Base-by-base conservation (phyloP, 1,140 invertebrate species). In the Epicauta chinensis region DNA sequence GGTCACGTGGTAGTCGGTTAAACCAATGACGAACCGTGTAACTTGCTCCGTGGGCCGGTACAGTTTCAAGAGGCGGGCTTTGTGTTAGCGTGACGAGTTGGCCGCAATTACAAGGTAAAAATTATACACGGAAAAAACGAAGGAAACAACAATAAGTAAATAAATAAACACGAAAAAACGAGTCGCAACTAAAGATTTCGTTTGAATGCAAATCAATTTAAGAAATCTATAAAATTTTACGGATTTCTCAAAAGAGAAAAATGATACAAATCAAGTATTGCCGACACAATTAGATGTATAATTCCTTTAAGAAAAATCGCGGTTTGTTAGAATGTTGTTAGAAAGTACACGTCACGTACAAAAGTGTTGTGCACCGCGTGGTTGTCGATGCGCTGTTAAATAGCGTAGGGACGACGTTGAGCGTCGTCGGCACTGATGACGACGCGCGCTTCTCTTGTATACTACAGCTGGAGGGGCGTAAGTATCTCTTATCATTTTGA, bases 71-170 rank as follows among this genome's bases (percentile, higher is more conserved):
- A 58, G 66, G 68, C 65, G 65, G 61, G 59, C 36, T 45, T 55
- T 60, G 52, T 43, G 60, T 52, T 66, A 59, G 63, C 65, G 63
- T 68, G 65, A 63, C 62, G 57, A 62, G 52, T 53, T 62, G 53
- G 45, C 55, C 44, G 61, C 65, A 67, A 68, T 68, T 66, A 68
- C 59, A 56, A 62, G 56, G 61, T 63, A 59, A 63, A 62, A 65
- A 62, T 63, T 65, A 58, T 63, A 50, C 29, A 56, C 63, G 63
- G 61, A 51, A 55, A 55, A 31, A 47, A 51, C 62, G 56, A 53
- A 52, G 51, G 43, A 60, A 61, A 23, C 23, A 23, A 23, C 4
- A 23, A 23, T 23, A 23, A 23, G 7, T 23, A 23, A 23, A 23
- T 7, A 2, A 23, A 23, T 3, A 23, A 23, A 23, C 7, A 23